Evolutionary conservation across 2,113 vertebrate species (phyloP), one percentile per base, ranked within the genome.

Genomic region (Porphyrio hochstetteri): DNA sequence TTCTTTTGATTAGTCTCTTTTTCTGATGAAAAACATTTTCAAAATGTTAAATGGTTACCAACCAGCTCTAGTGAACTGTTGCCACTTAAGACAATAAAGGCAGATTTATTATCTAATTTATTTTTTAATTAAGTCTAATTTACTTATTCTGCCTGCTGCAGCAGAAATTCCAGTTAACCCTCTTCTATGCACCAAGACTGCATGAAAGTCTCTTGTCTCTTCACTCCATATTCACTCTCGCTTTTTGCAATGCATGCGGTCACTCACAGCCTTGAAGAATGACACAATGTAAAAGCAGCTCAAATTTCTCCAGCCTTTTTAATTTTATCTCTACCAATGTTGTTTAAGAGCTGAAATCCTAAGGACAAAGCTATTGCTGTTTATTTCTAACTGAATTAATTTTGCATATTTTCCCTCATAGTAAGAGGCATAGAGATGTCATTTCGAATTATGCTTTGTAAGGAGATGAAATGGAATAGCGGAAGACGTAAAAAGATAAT

Each of bases 401-500:
- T 85, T 88, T 83, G 67, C 40, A 65, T 84, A 42, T 61, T 77
- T 86, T 90, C 59, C 53, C 28, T 91, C 65, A 48, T 90, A 64
- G 90, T 89, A 87, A 44, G 33, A 88, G 78, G 20, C 60, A 78
- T 18, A 82, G 46, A 83, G 82, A 82, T 88, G 86, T 52, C 46
- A 81, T 85, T 93, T 95, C 70, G 53, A 79, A 25, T 88, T 92
- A 92, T 27, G 20, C 4, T 79, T 90, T 86, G 33, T 78, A 24
- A 75, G 35, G 19, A 74, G 6, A 77, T 83, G 40, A 94, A 88
- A 77, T 71, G 87, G 44, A 95, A 80, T 55, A 92, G 68, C 92
- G 50, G 52, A 90, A 94, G 42, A 84, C 86, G 85, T 89, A 56
- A 84, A 72, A 84, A 59, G 60, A 82, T 48, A 92, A 82, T 55